Conservation (phyloP, 1,140 invertebrate genomes). For the Sweltsa coloradensis region DNA sequence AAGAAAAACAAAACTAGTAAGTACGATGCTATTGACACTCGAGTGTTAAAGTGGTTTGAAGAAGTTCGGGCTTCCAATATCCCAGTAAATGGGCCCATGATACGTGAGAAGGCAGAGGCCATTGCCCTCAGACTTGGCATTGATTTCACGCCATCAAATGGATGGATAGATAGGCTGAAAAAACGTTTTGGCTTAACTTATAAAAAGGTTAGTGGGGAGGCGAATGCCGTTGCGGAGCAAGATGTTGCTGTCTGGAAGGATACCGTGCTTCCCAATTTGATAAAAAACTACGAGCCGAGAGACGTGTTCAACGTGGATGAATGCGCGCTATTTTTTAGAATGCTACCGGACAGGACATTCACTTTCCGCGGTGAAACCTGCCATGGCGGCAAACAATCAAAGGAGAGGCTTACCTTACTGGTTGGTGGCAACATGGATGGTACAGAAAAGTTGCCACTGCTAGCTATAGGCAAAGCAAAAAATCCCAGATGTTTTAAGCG, state of each 20-base stretch:
- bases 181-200: conserved; percentile 9
- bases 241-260: conserved; percentile 3
- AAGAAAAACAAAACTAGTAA: too few relatives aligned
- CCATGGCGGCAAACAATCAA: conserved; percentile 26
- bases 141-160: conserved; percentile 19
- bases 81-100: conserved; percentile 22
- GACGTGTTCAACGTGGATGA: conserved; percentile 31
- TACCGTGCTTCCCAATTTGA: neutral
- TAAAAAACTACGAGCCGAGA: conserved; percentile 6
- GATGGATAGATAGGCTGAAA: conserved; percentile 21
- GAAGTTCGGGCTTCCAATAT: conserved; percentile 22
- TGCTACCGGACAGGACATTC: conserved; percentile 24
- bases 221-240: neutral
- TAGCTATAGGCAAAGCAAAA: conserved; percentile 25
- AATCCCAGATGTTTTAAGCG: conserved; percentile 25
- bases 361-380: conserved; percentile 26
- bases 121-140: conserved; percentile 21
- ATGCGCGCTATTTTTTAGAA: conserved; percentile 29
- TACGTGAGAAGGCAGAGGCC: conserved; percentile 24
- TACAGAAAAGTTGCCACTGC: conserved; percentile 19
- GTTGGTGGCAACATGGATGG: conserved; percentile 22
- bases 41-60: conserved; percentile 23
- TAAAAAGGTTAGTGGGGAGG: conserved; percentile 8
- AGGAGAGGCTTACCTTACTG: conserved; percentile 28
- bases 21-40: too few relatives aligned